Base-by-base conservation (phyloP, 2,888 invertebrate genomes). In the Ectobius pallidus region DNA sequence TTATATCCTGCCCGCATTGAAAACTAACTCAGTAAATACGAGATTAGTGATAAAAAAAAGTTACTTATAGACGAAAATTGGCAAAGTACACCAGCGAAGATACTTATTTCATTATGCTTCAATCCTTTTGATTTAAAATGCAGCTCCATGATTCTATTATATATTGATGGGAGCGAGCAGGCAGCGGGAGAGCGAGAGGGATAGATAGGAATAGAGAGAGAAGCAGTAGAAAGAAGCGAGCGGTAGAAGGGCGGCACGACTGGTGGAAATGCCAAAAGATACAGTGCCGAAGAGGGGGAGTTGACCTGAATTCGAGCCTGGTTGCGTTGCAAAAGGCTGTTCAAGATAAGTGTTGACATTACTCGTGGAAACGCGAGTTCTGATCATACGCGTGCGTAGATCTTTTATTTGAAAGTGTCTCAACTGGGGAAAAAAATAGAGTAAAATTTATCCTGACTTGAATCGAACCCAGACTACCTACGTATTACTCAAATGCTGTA, bases 81-180 rank as follows among this genome's bases (percentile, higher is more conserved):
- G 74, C 74, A 75, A 75, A 75, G 75, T 75, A 75, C 73, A 70
- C 76, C 71, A 73, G 70, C 65, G 73, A 73, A 74, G 73, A 73
- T 70, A 69, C 76, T 76, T 76, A 76, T 76, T 76, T 74, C 73
- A 76, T 76, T 76, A 74, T 32, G 71, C 74, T 73, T 71, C 71
- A 71, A 76, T 73, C 74, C 76, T 74, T 76, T 74, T 76, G 76
- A 76, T 76, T 74, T 76, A 76, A 74, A 76, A 76, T 76, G 71
- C 76, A 76, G 73, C 70, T 71, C 46, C 76, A 70, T 73, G 73
- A 74, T 75, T 73, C 55, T 70, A 73, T 76, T 76, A 73, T 71
- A 69, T 73, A 76, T 76, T 74, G 76, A 76, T 68, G 72, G 70
- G 27, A 65, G 39, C 44, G 39, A 39, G 72, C 61, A 44, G 18